phyloP scores from a whole-genome alignment of 2,113 vertebrate species.

The Ornithorhynchus anatinus region DNA sequence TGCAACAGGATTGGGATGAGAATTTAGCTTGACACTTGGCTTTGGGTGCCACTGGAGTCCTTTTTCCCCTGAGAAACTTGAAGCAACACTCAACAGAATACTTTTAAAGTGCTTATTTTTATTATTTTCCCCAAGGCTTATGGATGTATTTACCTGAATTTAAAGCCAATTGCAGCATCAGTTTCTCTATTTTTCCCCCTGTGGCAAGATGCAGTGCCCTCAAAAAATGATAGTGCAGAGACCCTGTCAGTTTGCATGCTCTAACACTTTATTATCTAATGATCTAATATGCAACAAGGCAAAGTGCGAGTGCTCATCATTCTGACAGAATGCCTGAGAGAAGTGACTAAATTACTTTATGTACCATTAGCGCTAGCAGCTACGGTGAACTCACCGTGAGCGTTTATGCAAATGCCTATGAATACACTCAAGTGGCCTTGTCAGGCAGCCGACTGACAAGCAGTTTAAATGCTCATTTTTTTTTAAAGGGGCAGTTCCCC shows the following conservation, averaged over 20 bases:
- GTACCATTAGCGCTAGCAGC: slow-evolving; percentile 79
- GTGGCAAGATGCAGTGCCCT: slow-evolving; percentile 65
- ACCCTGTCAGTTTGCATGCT: slow-evolving; percentile 73
- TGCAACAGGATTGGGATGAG: too few species aligned
- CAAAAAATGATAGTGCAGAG: slow-evolving; percentile 64
- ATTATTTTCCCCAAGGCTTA: slow-evolving; percentile 10
- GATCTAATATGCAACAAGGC: slow-evolving; percentile 85
- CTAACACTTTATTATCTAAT: slow-evolving; percentile 85
- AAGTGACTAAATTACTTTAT: slow-evolving; percentile 84
- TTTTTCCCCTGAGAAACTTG: too few species aligned
- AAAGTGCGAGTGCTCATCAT: slow-evolving; percentile 76
- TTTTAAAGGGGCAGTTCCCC: background rate
- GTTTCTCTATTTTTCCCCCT: slow-evolving; percentile 61
- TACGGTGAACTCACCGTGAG: slow-evolving; percentile 74
- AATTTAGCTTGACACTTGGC: too few species aligned
- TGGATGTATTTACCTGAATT: slow-evolving; percentile 52
- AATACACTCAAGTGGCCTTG: slow-evolving; percentile 78
- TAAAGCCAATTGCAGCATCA: slow-evolving; percentile 64
- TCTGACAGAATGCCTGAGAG: slow-evolving; percentile 76
- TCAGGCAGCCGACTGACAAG: slow-evolving; percentile 75
- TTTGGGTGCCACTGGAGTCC: too few species aligned
- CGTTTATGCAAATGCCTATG: slow-evolving; percentile 79
- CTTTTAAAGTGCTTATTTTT: background rate
- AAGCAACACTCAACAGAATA: too few species aligned
- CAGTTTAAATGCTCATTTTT: slow-evolving; percentile 67